phyloP scores from a whole-genome alignment of 2,888 invertebrate genomes.

The Spisula solida region DNA sequence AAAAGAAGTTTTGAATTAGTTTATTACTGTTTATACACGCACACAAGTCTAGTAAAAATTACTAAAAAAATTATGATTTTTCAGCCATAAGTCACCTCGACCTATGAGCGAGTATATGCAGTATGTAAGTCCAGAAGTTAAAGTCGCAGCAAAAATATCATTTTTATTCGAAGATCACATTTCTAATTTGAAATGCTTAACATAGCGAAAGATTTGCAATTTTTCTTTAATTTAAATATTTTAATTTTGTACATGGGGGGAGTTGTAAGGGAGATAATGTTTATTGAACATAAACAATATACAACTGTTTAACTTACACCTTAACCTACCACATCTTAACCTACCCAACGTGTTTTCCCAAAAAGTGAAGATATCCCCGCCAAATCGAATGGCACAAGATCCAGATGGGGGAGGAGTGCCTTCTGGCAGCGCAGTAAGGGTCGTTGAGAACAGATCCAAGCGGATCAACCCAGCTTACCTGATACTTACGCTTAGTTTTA shows the following conservation, averaged over 20 bases:
- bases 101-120: not conserved
- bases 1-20: constrained; percentile 49
- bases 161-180: not conserved
- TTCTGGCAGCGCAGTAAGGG: constrained; percentile 61
- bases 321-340: constrained; percentile 72
- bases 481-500: constrained; percentile 45
- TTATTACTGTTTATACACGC: not conserved
- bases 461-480: constrained; percentile 70
- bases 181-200: not conserved
- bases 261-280: not conserved
- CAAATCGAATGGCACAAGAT: constrained; percentile 5
- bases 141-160: not conserved
- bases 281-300: constrained; percentile 43
- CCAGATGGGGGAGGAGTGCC: not conserved
- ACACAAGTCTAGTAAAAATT: too few species aligned
- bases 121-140: not conserved
- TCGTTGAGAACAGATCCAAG: constrained; percentile 39
- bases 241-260: not conserved
- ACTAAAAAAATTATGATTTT: too few species aligned
- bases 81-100: too few species aligned
- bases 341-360: constrained; percentile 65
- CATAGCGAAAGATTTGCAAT: not conserved
- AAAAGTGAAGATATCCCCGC: constrained; percentile 35
- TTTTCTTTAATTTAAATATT: constrained; percentile 1
- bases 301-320: constrained; percentile 71